Evolutionary conservation across 1,140 invertebrate genomes (phyloP), one percentile per base, ranked within the genome.

Genomic region (Brachionus paranguensis): DNA sequence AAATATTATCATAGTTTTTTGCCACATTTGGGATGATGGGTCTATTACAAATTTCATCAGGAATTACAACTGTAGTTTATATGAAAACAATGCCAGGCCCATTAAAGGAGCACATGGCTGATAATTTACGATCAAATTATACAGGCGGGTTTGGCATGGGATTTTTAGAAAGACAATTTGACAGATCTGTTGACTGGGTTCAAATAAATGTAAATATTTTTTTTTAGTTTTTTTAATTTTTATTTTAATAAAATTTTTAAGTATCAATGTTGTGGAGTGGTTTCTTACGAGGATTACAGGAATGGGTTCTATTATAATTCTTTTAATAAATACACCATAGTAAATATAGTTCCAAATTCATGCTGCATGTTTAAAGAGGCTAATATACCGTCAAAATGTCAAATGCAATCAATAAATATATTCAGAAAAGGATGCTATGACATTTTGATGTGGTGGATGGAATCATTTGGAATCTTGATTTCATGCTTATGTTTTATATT

Each of bases 331-430:
- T 81, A 81, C 27, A 81, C 78, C 41, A 81, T 81, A 24, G 78
- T 81, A 17, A 81, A 68, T 47, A 68, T 81, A 45, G 78, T 81
- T 41, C 78, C 78, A 3, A 68, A 45, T 47, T 81, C 78, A 10
- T 81, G 78, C 27, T 81, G 78, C 29, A 81, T 81, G 53, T 68
- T 64, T 37, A 43, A 47, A 68, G 78, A 81, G 24, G 7, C 78
- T 27, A 76, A 76, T 17, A 53, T 45, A 6, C 78, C 78, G 4
- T 37, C 53, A 12, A 81, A 60, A 64, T 81, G 78, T 64, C 78
- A 81, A 81, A 81, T 81, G 78, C 60, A 81, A 64, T 81, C 78
- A 33, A 68, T 81, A 45, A 81, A 81, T 47, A 81, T 81, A 60
- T 81, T 64, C 27, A 24, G 78, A 37, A 81, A 81, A 27, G 78